These are phyloP conservation scores for Calcarius ornatus DNA, from an alignment of 2,113 vertebrate species.

Conservation along the genomic window DNA sequence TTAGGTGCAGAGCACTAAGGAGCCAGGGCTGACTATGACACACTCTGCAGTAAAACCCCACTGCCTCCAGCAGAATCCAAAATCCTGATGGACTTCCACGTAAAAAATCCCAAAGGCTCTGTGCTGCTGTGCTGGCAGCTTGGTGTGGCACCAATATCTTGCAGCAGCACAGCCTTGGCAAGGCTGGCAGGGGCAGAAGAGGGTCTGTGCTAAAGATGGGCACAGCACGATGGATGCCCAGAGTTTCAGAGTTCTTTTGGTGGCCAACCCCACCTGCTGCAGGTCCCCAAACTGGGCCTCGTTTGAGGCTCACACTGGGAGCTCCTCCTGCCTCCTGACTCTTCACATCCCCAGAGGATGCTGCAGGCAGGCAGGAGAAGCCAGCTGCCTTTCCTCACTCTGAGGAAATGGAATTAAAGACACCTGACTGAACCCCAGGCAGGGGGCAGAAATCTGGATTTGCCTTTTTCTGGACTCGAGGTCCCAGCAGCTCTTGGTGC, in stretches of 20 bases:
- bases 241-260: not conserved
- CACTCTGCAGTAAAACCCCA: not conserved
- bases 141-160: accelerated
- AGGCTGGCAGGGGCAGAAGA: not conserved
- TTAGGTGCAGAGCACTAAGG: not conserved
- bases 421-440: not conserved
- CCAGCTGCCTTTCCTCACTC: not conserved
- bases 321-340: too few relatives aligned
- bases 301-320: not conserved
- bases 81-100: accelerated
- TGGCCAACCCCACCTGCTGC: not conserved
- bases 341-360: not conserved
- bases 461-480: not conserved
- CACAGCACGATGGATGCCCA: accelerated
- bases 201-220: accelerated
- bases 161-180: not conserved
- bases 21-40: not conserved
- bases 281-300: not conserved
- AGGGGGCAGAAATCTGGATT: not conserved
- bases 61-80: not conserved
- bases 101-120: not conserved
- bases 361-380: not conserved
- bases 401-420: not conserved
- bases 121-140: not conserved
- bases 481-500: not conserved